A percentile compares a stretch with the other conserved stretches of the same genome.
phyloP scores from a whole-genome alignment of 2,888 invertebrate genomes.

The Campoplex capitator region DNA sequence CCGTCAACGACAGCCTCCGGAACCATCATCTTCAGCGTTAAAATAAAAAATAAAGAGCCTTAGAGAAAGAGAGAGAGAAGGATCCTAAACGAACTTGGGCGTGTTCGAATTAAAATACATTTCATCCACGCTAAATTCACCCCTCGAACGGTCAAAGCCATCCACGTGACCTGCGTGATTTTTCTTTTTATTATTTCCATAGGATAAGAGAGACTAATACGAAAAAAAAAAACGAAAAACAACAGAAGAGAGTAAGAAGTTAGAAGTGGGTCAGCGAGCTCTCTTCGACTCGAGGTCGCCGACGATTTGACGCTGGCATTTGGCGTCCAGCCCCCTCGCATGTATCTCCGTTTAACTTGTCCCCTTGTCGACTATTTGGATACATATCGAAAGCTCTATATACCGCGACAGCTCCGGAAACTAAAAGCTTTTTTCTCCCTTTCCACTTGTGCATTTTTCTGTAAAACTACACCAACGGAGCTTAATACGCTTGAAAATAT shows the following conservation, averaged over 20 bases:
- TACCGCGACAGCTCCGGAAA: conserved; percentile 24
- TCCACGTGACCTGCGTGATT: neutral
- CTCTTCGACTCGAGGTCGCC: conserved; percentile 71
- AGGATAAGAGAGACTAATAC: conserved; percentile 11
- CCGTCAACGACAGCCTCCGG: conserved; percentile 50
- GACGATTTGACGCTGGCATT: conserved; percentile 62
- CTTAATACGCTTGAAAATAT: neutral
- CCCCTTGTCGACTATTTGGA: conserved; percentile 46
- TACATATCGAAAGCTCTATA: conserved; percentile 45
- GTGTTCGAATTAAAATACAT: neutral
- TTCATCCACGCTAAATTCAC: neutral
- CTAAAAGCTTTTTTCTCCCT: conserved; percentile 27
- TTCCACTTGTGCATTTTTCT: neutral
- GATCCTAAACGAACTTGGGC: neutral
- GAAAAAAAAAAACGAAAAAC: neutral
- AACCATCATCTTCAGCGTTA: conserved; percentile 34
- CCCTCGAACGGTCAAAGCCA: neutral
- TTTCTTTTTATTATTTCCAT: conserved; percentile 7
- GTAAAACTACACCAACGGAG: neutral
- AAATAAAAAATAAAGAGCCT: conserved; percentile 13
- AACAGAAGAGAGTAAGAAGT: conserved; percentile 43
- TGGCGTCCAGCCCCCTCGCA: conserved; percentile 49
- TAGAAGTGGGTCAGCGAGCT: conserved; percentile 68
- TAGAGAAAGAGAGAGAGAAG: conserved; percentile 9
- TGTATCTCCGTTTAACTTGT: conserved; percentile 30